Conservation (phyloP, 2,797 vertebrate genomes). For the Bradypodion pumilum region DNA sequence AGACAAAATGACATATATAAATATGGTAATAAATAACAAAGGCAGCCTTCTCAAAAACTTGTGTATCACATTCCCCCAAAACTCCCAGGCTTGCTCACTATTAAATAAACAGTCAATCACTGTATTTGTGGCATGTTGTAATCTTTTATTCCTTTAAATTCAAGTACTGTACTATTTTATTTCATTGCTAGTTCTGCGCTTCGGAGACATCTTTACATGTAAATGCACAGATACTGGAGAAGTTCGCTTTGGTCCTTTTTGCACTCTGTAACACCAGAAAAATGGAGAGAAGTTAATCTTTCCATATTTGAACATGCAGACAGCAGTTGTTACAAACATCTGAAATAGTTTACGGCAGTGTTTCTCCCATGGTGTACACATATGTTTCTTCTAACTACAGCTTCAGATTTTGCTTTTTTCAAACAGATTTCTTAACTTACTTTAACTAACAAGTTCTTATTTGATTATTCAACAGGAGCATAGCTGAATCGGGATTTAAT, state of each 20-base stretch:
- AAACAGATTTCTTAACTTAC: too few relatives aligned
- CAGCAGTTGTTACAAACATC: not conserved
- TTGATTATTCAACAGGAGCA: not conserved
- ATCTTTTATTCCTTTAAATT: constrained; percentile 35
- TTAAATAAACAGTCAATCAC: not conserved
- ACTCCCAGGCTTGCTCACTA: not conserved
- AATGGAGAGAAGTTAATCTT: not conserved
- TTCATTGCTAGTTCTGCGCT: constrained; percentile 15
- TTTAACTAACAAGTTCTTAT: not conserved
- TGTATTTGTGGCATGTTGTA: not conserved
- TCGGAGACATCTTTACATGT: not conserved
- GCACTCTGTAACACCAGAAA: not conserved
- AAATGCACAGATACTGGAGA: not conserved
- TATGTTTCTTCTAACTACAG: not conserved
- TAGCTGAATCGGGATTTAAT: too few relatives aligned
- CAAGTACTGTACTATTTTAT: constrained; percentile 17
- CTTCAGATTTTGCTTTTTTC: too few relatives aligned
- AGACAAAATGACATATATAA: not conserved
- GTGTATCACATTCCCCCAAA: not conserved
- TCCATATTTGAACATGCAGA: not conserved
- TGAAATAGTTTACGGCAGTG: not conserved
- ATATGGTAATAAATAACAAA: not conserved
- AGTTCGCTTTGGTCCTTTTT: not conserved
- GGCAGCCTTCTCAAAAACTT: not conserved
- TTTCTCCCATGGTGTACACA: not conserved